Base-by-base conservation (phyloP, 2,113 vertebrate species). In the Collichthys lucidus region DNA sequence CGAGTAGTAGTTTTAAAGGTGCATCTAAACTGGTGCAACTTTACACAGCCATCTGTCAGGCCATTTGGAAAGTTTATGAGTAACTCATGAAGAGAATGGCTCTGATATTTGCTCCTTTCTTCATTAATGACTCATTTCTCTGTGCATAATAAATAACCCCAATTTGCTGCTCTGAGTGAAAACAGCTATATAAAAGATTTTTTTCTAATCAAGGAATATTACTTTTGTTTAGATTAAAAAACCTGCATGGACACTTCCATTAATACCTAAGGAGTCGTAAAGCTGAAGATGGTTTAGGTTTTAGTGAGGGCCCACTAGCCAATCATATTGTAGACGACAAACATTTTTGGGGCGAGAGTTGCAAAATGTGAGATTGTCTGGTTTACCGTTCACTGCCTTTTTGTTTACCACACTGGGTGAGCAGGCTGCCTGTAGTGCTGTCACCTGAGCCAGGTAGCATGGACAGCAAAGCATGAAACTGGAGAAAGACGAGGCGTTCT, bases 71-170 rank as follows among this genome's bases (percentile, higher is more conserved):
- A 53, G 61, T 88, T 92, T 85, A 87, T 49, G 73, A 79, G 72
- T 0, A 61, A 53, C 80, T 75, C 50, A 46, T 65, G 63, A 82
- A 87, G 76, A 74, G 20, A 77, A 69, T 8, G 42, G 26, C 83
- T n/a, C n/a, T 14, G 63, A 83, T 86, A 79, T 75, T 74, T 83
- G 81, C 69, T 85, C 67, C 56, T 85, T 82, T 75, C 71, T 80
- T 84, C 68, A 83, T 85, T 78, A 86, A 88, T 77, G 83, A 84
- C 79, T 85, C 81, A 82, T 85, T 68, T 55, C 60, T 78, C 8
- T 49, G 40, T 59, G 83, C 70, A 69, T 74, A 81, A 75, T 53
- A 82, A 86, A 89, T 80, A 86, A 82, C 42, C 55, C 35, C 16
- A 67, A 59, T 83, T 72, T 69, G 46, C 62, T 44, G 17, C 59